Evolutionary conservation across 2,888 invertebrate genomes (phyloP).

Genomic region (Rambutsinella grinnellia): DNA sequence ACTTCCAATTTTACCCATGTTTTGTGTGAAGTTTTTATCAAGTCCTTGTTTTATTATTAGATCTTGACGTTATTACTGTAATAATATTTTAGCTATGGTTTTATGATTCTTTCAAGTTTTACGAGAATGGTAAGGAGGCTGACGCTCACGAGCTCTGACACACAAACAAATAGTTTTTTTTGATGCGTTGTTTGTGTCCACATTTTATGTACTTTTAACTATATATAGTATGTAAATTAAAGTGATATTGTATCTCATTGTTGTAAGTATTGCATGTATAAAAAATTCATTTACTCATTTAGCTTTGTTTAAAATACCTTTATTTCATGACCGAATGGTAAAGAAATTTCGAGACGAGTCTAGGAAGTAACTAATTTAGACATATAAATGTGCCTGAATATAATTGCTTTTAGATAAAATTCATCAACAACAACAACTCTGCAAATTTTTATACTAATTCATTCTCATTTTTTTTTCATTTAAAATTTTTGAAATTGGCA

Average conservation of each 20-base stretch:
- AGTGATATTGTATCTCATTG: constrained; percentile 50
- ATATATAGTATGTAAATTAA: constrained; percentile 45
- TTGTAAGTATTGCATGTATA: background rate
- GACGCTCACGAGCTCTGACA: constrained; percentile 34
- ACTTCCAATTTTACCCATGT: too few species aligned
- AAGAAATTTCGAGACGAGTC: too few species aligned
- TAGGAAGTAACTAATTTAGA: too few species aligned
- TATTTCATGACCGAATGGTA: background rate
- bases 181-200: constrained; percentile 17
- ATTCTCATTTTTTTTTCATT: too few species aligned
- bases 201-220: constrained; percentile 38
- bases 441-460: too few species aligned
- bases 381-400: too few species aligned
- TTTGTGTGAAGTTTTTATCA: too few species aligned
- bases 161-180: too few species aligned
- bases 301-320: background rate
- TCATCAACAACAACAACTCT: too few species aligned
- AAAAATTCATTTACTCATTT: constrained; percentile 1
- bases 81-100: background rate
- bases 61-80: background rate
- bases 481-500: background rate
- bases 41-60: background rate
- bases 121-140: constrained; percentile 11
- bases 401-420: too few species aligned
- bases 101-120: background rate